These are phyloP conservation scores for Tapirus terrestris DNA, from an alignment of 2,113 vertebrate species.

Conservation along the genomic window DNA sequence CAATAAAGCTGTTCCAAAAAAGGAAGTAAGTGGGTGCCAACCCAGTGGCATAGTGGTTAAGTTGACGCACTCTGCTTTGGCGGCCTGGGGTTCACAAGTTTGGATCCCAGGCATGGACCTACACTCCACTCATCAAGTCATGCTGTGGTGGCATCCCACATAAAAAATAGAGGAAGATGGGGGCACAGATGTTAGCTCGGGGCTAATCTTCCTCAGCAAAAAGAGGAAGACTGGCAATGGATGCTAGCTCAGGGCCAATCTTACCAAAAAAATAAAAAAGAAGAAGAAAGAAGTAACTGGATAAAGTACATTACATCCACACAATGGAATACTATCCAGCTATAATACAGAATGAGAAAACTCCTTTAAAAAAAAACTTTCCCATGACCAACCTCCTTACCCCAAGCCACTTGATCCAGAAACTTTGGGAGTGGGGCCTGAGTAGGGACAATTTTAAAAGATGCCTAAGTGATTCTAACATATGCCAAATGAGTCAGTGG, in stretches of 20 bases:
- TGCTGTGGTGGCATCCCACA: too few species aligned
- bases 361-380: neutral
- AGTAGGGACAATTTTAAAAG: neutral
- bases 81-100: too few species aligned
- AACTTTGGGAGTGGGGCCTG: neutral
- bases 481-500: neutral
- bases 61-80: too few species aligned
- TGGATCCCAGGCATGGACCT: too few species aligned
- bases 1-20: neutral
- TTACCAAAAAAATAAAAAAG: too few species aligned
- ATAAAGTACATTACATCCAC: neutral
- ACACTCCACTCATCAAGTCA: too few species aligned
- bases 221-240: too few species aligned
- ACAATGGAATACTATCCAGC: neutral
- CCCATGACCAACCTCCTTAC: neutral
- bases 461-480: neutral
- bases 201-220: too few species aligned
- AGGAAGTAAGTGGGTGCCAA: neutral
- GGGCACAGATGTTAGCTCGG: too few species aligned
- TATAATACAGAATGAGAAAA: slow-evolving; percentile 18
- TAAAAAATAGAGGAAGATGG: too few species aligned
- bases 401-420: neutral
- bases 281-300: neutral
- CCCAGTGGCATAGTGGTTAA: too few species aligned
- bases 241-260: too few species aligned